A percentile compares a stretch with the other conserved stretches of the same genome.
These are phyloP conservation scores for Cerceris ruficornis DNA, from an alignment of 2,888 invertebrate genomes.

Conservation along the genomic window DNA sequence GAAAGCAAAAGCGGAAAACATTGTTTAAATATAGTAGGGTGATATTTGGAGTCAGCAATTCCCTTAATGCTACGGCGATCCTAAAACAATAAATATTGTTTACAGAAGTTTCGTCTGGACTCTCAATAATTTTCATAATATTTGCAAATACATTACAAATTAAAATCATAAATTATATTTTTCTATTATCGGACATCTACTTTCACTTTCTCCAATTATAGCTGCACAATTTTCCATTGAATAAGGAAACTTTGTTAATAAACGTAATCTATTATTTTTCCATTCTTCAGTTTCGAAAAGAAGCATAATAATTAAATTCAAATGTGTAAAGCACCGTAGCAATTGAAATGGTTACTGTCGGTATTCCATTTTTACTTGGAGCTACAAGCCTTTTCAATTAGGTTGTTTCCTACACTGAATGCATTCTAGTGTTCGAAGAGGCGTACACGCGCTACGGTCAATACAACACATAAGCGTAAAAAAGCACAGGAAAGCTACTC, in stretches of 20 bases:
- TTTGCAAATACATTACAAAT: too few relatives aligned
- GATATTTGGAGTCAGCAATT: conserved; percentile 58
- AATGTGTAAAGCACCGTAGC: neutral
- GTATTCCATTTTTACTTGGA: neutral
- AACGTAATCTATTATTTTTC: neutral
- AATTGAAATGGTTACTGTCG: neutral
- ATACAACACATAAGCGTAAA: neutral
- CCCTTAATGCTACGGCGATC: conserved; percentile 40
- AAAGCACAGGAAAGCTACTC: neutral
- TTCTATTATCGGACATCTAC: too few relatives aligned
- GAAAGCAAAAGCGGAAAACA: conserved; percentile 65
- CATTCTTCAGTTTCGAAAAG: neutral
- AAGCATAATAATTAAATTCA: neutral
- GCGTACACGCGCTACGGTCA: neutral
- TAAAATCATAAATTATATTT: too few relatives aligned
- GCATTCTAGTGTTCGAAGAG: conserved; percentile 2
- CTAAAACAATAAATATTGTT: conserved; percentile 29
- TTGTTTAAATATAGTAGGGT: conserved; percentile 58
- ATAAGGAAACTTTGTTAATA: too few relatives aligned
- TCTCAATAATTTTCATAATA: too few relatives aligned
- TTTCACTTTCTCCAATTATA: too few relatives aligned
- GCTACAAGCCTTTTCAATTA: conserved; percentile 17
- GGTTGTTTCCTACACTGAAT: conserved; percentile 1
- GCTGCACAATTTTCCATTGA: too few relatives aligned
- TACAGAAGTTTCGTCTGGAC: too few relatives aligned